A percentile compares a stretch with the other conserved stretches of the same genome.
phyloP scores from a whole-genome alignment of 2,888 invertebrate genomes.

The Campoplex nolae region DNA sequence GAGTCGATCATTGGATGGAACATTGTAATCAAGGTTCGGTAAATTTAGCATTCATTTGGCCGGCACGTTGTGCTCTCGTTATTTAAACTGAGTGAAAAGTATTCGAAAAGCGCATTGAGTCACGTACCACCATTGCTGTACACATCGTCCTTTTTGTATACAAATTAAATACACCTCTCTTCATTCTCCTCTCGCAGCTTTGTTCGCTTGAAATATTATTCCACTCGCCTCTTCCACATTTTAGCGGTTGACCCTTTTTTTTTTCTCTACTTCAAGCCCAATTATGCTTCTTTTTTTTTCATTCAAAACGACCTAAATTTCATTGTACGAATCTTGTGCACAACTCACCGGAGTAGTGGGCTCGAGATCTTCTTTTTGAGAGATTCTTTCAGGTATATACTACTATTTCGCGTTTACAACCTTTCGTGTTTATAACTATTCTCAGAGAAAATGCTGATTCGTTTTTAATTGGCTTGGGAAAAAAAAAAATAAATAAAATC shows the following conservation, averaged over 20 bases:
- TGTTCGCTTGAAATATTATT: slow-evolving; percentile 37
- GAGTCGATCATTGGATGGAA: slow-evolving; percentile 2
- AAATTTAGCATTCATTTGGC: not conserved
- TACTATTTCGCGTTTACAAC: not conserved
- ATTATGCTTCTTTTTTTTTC: slow-evolving; percentile 23
- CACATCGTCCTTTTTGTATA: slow-evolving; percentile 42
- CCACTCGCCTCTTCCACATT: slow-evolving; percentile 13
- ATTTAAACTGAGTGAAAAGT: slow-evolving; percentile 8
- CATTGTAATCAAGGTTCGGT: not conserved
- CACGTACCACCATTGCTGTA: slow-evolving; percentile 45
- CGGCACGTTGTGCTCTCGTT: not conserved
- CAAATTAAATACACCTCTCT: slow-evolving; percentile 47
- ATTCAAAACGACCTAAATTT: slow-evolving; percentile 15
- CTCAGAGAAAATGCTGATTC: not conserved
- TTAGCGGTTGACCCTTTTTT: slow-evolving; percentile 17
- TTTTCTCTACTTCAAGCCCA: slow-evolving; percentile 19
- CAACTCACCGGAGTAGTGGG: not conserved
- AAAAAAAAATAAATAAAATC: not conserved
- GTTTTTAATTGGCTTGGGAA: not conserved
- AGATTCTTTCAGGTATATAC: not conserved
- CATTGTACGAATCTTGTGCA: slow-evolving; percentile 8
- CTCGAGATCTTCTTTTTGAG: not conserved
- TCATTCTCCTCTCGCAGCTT: not conserved
- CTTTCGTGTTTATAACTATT: not conserved
- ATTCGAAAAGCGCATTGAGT: slow-evolving; percentile 44